Base-by-base conservation (phyloP, 2,888 invertebrate species). In the Diplazon laetatorius region DNA sequence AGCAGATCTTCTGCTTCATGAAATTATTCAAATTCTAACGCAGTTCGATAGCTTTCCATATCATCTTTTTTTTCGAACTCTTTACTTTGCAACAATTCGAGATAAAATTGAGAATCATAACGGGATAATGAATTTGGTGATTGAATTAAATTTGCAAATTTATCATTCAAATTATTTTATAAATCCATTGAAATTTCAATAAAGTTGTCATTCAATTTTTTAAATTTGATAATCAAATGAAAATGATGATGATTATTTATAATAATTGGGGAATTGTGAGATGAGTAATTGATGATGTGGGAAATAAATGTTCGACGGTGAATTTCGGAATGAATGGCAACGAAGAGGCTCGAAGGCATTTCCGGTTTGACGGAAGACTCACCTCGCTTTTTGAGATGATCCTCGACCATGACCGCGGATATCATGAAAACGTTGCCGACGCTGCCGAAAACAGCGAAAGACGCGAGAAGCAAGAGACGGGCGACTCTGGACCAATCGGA, bases 351-450 rank as follows among this genome's bases (percentile, higher is more conserved):
- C 12, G 22, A 3, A 25, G 50, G 5, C 10, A 25, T 50, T n/a
- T n/a, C n/a, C 25, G 50, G 50, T n/a, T n/a, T 50, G 25, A n/a
- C n/a, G 1, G 10, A 16, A 52, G 65, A 50, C 89, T 86, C 87
- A 94, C 95, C 95, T 92, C 93, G 92, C 88, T 94, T 94, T 85
- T 94, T 93, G 6, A 95, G 91, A 85, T 94, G 94, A 84, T 95
- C 95, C 84, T 95, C 95, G 44, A 95, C 94, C 92, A 95, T 94
- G 74, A 95, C 93, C 5, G 95, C 93, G 81, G 95, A 95, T 78
- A 95, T 95, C 92, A 96, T 93, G 87, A 95, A 96, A 14, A 95
- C 94, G 86, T 95, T 95, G 0, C 96, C 96, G 87, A 95, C 92
- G 84, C 94, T 94, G 9, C 95, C 95, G 59, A 94, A 90, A 1